These are phyloP conservation scores for Calliopsis andreniformis DNA, from an alignment of 1,140 invertebrate genomes.

Conservation along the genomic window DNA sequence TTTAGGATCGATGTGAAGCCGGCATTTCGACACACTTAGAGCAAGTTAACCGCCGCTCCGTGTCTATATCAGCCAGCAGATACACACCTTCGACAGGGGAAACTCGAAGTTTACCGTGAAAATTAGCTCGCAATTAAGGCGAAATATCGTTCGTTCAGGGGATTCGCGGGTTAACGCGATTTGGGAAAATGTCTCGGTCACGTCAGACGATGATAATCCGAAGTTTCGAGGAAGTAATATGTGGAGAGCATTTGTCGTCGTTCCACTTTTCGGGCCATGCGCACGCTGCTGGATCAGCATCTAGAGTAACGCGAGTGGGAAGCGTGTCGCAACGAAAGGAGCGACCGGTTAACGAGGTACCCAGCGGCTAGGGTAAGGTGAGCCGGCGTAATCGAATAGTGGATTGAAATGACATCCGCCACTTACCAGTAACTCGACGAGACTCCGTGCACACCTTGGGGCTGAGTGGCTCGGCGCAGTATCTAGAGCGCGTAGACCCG, in stretches of 20 bases:
- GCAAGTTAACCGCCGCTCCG: no score
- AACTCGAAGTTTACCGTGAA: neutral
- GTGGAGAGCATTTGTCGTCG: neutral
- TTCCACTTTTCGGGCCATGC: neutral
- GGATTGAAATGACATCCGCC: conserved; percentile 70
- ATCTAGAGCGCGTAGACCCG: conserved; percentile 52
- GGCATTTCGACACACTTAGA: no score
- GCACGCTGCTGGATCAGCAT: neutral
- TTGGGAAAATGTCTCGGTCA: no score
- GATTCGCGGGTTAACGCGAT: neutral
- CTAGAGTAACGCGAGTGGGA: neutral
- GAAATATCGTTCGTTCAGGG: no score
- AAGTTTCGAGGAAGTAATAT: conserved; percentile 7
- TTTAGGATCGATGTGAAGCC: no score
- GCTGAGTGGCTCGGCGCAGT: conserved; percentile 44
- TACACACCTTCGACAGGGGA: no score
- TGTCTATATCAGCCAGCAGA: no score
- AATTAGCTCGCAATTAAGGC: neutral
- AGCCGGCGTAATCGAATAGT: conserved; percentile 66
- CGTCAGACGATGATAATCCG: neutral
- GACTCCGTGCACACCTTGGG: conserved; percentile 47
- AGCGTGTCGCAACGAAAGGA: conserved; percentile 39
- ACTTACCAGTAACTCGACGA: conserved; percentile 67
- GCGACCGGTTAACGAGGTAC: conserved; percentile 63
- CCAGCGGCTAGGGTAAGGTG: conserved; percentile 40